Evolutionary conservation across 92 coral and sea anemone genomes (phyloP), one percentile per base, ranked within the genome.

Genomic region (Actinostola sp.): DNA sequence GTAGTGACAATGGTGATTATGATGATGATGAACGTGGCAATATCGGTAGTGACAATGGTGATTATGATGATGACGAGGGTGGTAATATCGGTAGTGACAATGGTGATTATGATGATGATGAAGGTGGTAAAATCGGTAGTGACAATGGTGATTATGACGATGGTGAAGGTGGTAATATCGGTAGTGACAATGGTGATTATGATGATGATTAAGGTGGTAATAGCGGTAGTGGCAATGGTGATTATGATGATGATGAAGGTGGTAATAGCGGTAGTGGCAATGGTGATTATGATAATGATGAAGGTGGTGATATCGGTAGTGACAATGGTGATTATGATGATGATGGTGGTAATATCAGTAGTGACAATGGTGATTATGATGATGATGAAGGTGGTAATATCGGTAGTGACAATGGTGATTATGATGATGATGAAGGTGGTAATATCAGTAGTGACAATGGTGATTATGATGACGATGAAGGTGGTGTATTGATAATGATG

Each of bases 281-380:
- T 44, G 72, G 39, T 44, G 72, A 66, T 66, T 13, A 66, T 38
- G 72, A 45, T 63, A 20, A 39, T 63, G 70, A 39, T 63, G 62
- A 55, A 12, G 9, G 7, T 35, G 26, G 7, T 30, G 43, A 5
- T 31, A 49, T 3, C 15, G 66, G 19, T 63, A 21, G 26, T 44
- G 72, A 38, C 25, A 27, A 66, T 44, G 72, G 39, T 44, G 72
- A 66, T 66, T 13, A 66, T 38, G 72, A 45, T 63, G 56, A 39
- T 63, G 70, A 39, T 63, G 9, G 7, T 35, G 26, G 7, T 30
- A n/a, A 5, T 31, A 49, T 3, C 15, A 49, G 19, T 48, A 23
- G 3, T 27, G 34, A 33, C 15, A 9, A 63, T 30, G 70, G 23
- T 63, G 56, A 35, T 35, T 4, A 35, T 5, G 49, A 63, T 31